Conservation (phyloP, 1,140 invertebrate species). For the Neodiprion virginianus region DNA sequence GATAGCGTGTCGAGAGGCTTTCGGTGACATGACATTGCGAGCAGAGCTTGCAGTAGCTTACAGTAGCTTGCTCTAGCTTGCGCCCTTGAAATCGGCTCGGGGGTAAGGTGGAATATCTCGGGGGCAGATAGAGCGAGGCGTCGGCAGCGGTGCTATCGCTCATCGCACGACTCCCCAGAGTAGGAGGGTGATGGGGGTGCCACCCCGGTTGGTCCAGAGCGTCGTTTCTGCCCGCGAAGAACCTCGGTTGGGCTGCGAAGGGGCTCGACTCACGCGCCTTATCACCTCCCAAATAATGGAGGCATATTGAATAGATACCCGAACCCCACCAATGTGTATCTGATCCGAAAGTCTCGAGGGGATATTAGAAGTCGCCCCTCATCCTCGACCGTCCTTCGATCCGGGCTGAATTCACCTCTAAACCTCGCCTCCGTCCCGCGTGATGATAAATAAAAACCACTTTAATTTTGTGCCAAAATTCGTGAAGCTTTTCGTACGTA, state of each 20-base stretch:
- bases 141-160: slow-evolving; percentile 32
- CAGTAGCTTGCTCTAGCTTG: not conserved
- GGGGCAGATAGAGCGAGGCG: slow-evolving; percentile 21
- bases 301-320: slow-evolving; percentile 50
- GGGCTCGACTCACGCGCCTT: slow-evolving; percentile 30
- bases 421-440: slow-evolving; percentile 23
- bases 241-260: not conserved
- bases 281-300: slow-evolving; percentile 50
- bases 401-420: slow-evolving; percentile 3
- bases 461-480: not conserved
- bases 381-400: not conserved
- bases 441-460: not conserved
- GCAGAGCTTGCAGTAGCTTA: not conserved
- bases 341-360: slow-evolving; percentile 40
- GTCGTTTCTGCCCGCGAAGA: not conserved
- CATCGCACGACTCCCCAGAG: slow-evolving; percentile 36
- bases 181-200: slow-evolving; percentile 18
- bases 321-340: slow-evolving; percentile 45
- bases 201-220: slow-evolving; percentile 10
- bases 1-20: no score
- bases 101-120: not conserved
- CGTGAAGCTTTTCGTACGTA: not conserved
- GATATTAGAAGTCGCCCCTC: slow-evolving; percentile 44
- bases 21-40: not conserved
- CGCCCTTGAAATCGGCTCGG: slow-evolving; percentile 6